Percentiles rank a stretch among this genome's conserved stretches.
These are phyloP conservation scores for Thalassarche chlororhynchos DNA, from an alignment of 2,113 vertebrate species.

Conservation along the genomic window DNA sequence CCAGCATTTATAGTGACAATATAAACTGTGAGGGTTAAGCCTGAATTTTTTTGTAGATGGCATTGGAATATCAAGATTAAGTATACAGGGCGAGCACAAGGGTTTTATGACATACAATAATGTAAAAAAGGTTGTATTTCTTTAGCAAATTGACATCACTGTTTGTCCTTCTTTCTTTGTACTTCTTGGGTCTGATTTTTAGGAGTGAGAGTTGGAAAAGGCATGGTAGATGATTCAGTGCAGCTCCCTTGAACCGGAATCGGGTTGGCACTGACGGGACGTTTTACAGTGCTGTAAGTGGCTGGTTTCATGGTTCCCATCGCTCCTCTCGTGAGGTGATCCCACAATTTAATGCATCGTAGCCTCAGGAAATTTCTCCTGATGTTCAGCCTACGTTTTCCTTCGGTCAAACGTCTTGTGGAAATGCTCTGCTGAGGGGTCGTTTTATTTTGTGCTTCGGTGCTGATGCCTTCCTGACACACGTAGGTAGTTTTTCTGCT, in stretches of 20 bases:
- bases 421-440: background rate
- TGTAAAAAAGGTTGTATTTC: conserved; percentile 28
- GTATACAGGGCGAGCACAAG: background rate
- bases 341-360: background rate
- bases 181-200: conserved; percentile 14
- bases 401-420: background rate
- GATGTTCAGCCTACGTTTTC: background rate
- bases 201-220: background rate
- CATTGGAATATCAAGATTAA: conserved; percentile 53
- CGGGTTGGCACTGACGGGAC: background rate
- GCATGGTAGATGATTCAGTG: conserved; percentile 9
- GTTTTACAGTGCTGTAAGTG: background rate
- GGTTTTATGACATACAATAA: conserved; percentile 18
- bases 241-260: background rate
- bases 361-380: background rate
- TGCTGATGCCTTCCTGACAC: background rate
- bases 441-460: background rate
- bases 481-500: background rate
- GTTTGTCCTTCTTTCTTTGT: conserved; percentile 31
- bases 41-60: conserved; percentile 54
- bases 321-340: background rate
- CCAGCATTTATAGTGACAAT: conserved; percentile 41
- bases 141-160: conserved; percentile 30
- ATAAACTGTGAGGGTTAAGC: conserved; percentile 58
- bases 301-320: conserved; percentile 10